Conservation (phyloP, 1,140 invertebrate species). For the Elysia chlorotica region DNA sequence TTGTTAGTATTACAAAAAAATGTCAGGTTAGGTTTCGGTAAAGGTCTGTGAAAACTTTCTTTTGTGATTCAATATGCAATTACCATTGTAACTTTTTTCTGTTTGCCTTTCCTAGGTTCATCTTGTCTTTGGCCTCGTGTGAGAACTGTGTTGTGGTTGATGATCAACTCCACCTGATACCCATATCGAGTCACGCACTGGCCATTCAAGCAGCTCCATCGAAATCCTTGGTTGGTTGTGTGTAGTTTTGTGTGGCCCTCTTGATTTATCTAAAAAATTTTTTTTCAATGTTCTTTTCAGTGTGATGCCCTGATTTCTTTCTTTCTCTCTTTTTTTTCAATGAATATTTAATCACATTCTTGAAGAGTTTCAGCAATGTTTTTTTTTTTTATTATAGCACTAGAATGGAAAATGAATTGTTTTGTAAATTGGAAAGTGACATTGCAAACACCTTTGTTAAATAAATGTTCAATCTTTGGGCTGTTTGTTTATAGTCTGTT, state of each 20-base stretch:
- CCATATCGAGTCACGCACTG: slow-evolving; percentile 86
- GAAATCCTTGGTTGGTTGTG: slow-evolving; percentile 58
- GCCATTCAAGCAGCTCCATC: slow-evolving; percentile 75
- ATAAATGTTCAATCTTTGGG: no score
- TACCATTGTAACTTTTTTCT: neutral
- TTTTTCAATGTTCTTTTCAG: no score
- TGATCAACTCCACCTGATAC: slow-evolving; percentile 89
- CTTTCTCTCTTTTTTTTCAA: neutral
- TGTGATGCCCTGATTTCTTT: no score
- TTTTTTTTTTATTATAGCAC: no score
- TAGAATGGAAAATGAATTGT: neutral
- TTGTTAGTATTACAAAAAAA: no score
- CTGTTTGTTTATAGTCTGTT: no score
- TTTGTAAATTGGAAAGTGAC: neutral
- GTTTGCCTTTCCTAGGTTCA: slow-evolving; percentile 69
- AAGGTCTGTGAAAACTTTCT: no score
- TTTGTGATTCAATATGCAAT: no score
- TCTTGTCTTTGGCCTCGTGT: slow-evolving; percentile 89
- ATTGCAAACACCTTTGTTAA: no score
- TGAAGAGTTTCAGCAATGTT: no score
- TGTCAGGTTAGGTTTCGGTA: no score
- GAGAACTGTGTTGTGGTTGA: slow-evolving; percentile 87
- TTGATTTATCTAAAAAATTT: no score
- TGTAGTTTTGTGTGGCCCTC: neutral
- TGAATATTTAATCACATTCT: neutral